These are phyloP conservation scores for Drosophila pandora DNA, from an alignment of 1,140 invertebrate genomes.

Conservation along the genomic window DNA sequence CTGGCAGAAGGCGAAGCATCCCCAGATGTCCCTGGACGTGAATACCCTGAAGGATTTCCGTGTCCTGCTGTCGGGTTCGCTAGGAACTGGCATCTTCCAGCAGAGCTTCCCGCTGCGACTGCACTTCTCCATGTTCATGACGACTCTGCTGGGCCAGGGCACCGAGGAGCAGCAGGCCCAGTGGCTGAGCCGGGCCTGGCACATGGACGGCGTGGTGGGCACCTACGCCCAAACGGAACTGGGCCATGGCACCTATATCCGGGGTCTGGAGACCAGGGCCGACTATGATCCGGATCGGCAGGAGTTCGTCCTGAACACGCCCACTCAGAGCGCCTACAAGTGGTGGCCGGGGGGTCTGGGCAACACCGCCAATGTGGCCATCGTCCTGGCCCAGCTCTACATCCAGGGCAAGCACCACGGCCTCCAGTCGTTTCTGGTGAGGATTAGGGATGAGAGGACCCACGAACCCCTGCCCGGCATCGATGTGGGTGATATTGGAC, in stretches of 20 bases:
- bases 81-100: constrained; percentile 90
- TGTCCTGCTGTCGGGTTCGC: constrained; percentile 86
- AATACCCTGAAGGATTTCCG: constrained; percentile 63
- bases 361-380: constrained; percentile 95
- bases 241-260: constrained; percentile 96
- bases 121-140: constrained; percentile 97
- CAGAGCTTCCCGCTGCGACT: constrained; percentile 91
- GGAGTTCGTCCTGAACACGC: constrained; percentile 95
- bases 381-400: constrained; percentile 94
- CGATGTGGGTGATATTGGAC: constrained; percentile 96
- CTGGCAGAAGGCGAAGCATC: constrained; percentile 84
- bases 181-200: constrained; percentile 93
- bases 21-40: constrained; percentile 19
- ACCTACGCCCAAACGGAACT: constrained; percentile 98
- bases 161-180: constrained; percentile 92
- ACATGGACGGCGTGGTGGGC: constrained; percentile 91
- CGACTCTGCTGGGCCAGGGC: constrained; percentile 93
- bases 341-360: constrained; percentile 96
- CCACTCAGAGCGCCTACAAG: constrained; percentile 91
- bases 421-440: constrained; percentile 96
- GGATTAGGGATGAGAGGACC: constrained; percentile 93
- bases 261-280: constrained; percentile 95
- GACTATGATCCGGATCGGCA: constrained; percentile 93
- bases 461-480: constrained; percentile 94
- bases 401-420: constrained; percentile 93